Conservation (phyloP, 2,888 invertebrate species). For the Nephrotoma guestfalica region DNA sequence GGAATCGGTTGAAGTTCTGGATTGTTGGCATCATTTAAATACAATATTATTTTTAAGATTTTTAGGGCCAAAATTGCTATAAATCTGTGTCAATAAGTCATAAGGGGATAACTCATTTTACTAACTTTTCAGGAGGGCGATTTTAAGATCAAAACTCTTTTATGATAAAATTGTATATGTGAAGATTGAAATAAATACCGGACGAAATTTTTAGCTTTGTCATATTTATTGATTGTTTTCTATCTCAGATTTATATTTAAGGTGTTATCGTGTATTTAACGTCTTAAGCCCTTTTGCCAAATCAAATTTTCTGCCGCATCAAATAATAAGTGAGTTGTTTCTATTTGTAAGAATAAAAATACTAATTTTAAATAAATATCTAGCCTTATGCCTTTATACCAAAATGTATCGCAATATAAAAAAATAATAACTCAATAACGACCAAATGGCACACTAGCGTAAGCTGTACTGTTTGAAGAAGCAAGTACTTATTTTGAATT, state of each 20-base stretch:
- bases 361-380: no score
- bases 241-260: background rate
- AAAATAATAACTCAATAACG: background rate
- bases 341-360: background rate
- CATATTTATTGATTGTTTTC: background rate
- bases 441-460: background rate
- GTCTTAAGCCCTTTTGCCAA: background rate
- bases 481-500: background rate
- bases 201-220: background rate
- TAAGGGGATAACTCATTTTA: no score
- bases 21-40: no score
- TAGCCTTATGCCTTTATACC: no score
- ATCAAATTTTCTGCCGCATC: background rate
- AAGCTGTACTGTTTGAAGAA: background rate
- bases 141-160: no score
- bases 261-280: background rate
- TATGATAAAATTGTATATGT: no score
- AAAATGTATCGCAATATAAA: background rate
- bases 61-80: no score
- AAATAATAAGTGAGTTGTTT: background rate
- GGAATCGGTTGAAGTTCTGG: no score
- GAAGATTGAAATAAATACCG: no score
- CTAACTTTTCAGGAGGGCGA: no score
- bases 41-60: no score
- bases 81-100: no score